phyloP scores from a whole-genome alignment of 2,888 invertebrate species.

The Drosophila colorata region DNA sequence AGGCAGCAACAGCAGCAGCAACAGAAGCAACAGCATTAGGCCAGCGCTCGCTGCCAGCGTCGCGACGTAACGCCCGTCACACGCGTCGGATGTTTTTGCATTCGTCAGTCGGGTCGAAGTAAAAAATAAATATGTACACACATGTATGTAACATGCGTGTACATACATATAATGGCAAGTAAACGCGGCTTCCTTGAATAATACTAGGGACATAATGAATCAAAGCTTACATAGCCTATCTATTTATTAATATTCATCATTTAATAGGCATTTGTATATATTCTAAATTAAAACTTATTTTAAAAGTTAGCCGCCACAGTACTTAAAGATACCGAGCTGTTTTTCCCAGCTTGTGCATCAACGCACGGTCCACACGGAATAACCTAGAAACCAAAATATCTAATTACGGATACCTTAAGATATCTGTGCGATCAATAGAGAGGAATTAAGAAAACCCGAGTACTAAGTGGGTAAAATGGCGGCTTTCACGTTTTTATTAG shows the following conservation, averaged over 20 bases:
- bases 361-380: too few species aligned
- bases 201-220: background rate
- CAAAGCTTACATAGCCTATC: background rate
- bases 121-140: conserved; percentile 12
- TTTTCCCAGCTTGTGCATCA: too few species aligned
- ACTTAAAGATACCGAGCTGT: too few species aligned
- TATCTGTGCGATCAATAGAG: too few species aligned
- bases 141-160: conserved; percentile 13
- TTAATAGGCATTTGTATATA: background rate
- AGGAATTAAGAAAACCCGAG: too few species aligned
- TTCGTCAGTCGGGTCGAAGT: conserved; percentile 32
- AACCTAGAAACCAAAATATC: too few species aligned
- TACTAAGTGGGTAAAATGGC: too few species aligned
- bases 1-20: conserved; percentile 23
- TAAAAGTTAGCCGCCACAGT: too few species aligned
- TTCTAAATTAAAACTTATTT: background rate
- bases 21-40: conserved; percentile 32
- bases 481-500: too few species aligned
- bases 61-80: conserved; percentile 32
- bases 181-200: background rate
- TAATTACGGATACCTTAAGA: too few species aligned
- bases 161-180: background rate
- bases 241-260: background rate
- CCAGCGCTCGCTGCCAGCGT: conserved; percentile 28
- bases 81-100: conserved; percentile 40